Conservation (phyloP, 2,888 invertebrate genomes). For the Agonopterix alstromeriana region DNA sequence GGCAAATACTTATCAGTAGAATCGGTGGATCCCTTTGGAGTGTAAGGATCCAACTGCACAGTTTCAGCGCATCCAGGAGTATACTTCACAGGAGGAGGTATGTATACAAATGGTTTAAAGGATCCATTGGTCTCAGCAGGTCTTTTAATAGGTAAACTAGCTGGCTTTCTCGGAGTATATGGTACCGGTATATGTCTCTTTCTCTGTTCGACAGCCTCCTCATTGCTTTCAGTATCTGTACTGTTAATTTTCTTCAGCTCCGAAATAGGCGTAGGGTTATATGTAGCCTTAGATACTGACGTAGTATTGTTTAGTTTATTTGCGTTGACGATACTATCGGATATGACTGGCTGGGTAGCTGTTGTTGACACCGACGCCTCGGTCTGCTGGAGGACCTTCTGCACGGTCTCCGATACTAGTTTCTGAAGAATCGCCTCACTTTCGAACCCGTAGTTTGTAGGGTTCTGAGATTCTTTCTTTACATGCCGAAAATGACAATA, state of each 20-base stretch:
- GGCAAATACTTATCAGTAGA: constrained; percentile 60
- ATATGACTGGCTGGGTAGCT: constrained; percentile 14
- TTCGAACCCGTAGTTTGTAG: constrained; percentile 54
- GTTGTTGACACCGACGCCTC: constrained; percentile 33
- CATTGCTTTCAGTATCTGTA: constrained; percentile 38
- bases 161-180: constrained; percentile 68
- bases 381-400: constrained; percentile 75
- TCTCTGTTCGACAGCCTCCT: constrained; percentile 49
- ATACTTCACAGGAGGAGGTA: constrained; percentile 54
- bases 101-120: constrained; percentile 57
- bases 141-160: constrained; percentile 48
- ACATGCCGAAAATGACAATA: constrained; percentile 95
- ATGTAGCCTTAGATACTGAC: constrained; percentile 64
- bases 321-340: constrained; percentile 16
- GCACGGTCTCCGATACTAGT: constrained; percentile 78
- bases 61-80: constrained; percentile 51
- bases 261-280: constrained; percentile 81
- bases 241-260: constrained; percentile 71
- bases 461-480: constrained; percentile 79
- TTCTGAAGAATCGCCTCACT: constrained; percentile 74
- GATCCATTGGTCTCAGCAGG: constrained; percentile 50
- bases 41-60: constrained; percentile 51
- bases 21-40: constrained; percentile 52
- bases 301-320: constrained; percentile 27
- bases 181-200: constrained; percentile 70